These are phyloP conservation scores for Hippocampus guttulatus DNA, from an alignment of 2,113 vertebrate species.

Conservation along the genomic window DNA sequence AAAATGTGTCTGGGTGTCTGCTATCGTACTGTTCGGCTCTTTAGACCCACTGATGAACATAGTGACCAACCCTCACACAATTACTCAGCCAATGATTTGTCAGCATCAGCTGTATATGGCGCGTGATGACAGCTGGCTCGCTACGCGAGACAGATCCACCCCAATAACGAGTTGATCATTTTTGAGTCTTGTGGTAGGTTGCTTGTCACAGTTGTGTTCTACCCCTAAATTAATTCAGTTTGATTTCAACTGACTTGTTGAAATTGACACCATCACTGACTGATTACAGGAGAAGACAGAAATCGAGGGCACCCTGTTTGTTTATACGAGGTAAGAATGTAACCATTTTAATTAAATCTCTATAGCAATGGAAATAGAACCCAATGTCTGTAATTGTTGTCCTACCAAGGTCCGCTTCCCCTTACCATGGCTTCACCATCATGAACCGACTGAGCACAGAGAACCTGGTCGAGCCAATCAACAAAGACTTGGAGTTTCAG, in stretches of 20 bases:
- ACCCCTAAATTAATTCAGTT: neutral
- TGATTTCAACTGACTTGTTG: neutral
- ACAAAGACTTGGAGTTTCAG: conserved; percentile 97
- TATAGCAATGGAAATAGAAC: neutral
- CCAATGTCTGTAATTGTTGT: neutral
- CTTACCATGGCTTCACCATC: conserved; percentile 95
- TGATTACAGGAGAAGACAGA: conserved; percentile 90
- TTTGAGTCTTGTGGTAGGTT: no score
- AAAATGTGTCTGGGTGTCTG: no score
- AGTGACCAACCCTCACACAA: no score
- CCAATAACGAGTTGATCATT: no score
- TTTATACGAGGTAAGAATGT: conserved; percentile 86
- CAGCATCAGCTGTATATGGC: neutral
- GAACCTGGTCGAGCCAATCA: conserved; percentile 95
- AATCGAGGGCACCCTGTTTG: conserved; percentile 96
- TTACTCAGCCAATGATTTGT: neutral
- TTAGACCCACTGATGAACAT: neutral
- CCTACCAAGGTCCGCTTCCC: conserved; percentile 85
- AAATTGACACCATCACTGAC: conserved; percentile 20
- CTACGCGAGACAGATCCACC: no score
- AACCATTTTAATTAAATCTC: neutral
- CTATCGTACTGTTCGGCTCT: neutral
- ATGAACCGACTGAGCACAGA: conserved; percentile 94
- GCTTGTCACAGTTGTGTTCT: neutral
- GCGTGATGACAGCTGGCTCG: no score